Percentiles rank a stretch among this genome's conserved stretches.
These are phyloP conservation scores for Distichodus sexfasciatus DNA, from an alignment of 2,797 vertebrate genomes.

Conservation along the genomic window DNA sequence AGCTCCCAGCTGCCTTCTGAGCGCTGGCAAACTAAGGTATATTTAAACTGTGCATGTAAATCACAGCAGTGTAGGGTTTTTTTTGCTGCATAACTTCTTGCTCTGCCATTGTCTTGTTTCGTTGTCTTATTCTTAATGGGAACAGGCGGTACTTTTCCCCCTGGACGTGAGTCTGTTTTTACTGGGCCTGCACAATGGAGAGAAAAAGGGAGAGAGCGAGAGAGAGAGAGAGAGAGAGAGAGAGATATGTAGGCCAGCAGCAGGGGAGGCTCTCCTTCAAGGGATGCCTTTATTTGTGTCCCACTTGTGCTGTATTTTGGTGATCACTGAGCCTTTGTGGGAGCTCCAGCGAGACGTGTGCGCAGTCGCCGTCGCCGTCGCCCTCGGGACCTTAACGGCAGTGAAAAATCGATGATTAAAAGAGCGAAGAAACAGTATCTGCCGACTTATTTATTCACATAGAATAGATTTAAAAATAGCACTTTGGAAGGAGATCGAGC, in stretches of 20 bases:
- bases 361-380: constrained; percentile 21
- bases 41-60: too few relatives aligned
- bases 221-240: too few relatives aligned
- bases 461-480: constrained; percentile 67
- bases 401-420: constrained; percentile 52
- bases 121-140: constrained; percentile 63
- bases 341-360: constrained; percentile 3
- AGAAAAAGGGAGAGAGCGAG: too few relatives aligned
- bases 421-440: constrained; percentile 52
- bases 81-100: constrained; percentile 51
- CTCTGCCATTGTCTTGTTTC: constrained; percentile 42
- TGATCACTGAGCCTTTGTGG: constrained; percentile 2
- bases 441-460: constrained; percentile 67
- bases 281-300: constrained; percentile 74
- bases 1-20: too few relatives aligned
- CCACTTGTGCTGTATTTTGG: constrained; percentile 58
- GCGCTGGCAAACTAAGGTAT: too few relatives aligned
- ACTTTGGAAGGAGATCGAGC: constrained; percentile 42
- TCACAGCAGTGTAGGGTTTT: constrained; percentile 3
- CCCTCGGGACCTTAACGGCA: constrained; percentile 47
- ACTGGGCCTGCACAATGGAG: constrained; percentile 61
- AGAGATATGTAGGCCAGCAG: constrained; percentile 72
- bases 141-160: constrained; percentile 40
- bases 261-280: constrained; percentile 66
- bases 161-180: constrained; percentile 52